A percentile compares a stretch with the other conserved stretches of the same genome.
phyloP scores from a whole-genome alignment of 1,140 invertebrate genomes.

The Drosophila parvula region DNA sequence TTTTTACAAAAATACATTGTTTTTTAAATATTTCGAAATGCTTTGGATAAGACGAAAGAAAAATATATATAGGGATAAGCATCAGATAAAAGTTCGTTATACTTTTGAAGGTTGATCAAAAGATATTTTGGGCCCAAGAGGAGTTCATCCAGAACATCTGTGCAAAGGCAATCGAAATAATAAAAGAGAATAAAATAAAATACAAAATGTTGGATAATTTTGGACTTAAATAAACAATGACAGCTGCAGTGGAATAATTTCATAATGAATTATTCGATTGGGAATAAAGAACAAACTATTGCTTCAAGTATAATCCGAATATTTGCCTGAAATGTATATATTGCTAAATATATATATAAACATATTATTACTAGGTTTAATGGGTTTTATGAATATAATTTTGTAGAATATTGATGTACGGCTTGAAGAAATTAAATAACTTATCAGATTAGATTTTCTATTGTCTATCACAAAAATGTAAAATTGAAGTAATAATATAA shows the following conservation, averaged over 20 bases:
- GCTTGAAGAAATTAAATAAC: no score
- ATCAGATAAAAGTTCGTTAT: neutral
- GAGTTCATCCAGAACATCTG: conserved; percentile 4
- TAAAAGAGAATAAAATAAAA: neutral
- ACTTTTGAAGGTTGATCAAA: neutral
- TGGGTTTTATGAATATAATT: no score
- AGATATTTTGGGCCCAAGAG: neutral
- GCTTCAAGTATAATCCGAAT: no score
- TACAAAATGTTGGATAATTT: neutral
- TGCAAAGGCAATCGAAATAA: neutral
- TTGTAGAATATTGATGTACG: no score
- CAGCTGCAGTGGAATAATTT: neutral
- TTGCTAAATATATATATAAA: no score
- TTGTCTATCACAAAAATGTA: no score
- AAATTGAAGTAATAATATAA: no score
- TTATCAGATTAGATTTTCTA: no score
- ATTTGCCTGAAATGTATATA: no score
- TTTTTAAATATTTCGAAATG: neutral
- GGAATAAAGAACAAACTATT: neutral
- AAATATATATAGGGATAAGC: neutral
- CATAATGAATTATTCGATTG: neutral
- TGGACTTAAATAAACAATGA: neutral
- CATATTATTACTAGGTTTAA: no score
- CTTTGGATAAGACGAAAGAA: neutral
- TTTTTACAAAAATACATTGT: neutral